Evolutionary conservation across 2,888 invertebrate species (phyloP).

Genomic region (Argyresthia goedartella): DNA sequence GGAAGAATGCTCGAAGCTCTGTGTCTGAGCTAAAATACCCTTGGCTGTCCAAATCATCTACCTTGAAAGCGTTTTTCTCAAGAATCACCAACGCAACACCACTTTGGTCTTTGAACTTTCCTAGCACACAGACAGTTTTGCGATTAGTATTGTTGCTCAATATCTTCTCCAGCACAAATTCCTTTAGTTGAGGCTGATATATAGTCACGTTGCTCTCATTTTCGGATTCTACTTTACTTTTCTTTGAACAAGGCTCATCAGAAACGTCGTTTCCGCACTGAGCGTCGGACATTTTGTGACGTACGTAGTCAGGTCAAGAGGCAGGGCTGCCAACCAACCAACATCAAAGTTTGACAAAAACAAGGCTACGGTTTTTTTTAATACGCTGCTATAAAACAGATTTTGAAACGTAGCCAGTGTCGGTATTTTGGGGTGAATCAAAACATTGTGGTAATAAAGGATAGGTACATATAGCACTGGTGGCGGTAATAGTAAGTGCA

Average conservation of each 20-base stretch:
- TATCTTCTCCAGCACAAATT: constrained; percentile 76
- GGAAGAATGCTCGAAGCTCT: constrained; percentile 73
- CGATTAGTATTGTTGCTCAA: constrained; percentile 79
- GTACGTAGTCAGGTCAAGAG: too few species aligned
- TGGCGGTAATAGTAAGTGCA: too few species aligned
- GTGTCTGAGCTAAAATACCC: constrained; percentile 76
- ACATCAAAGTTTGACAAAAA: too few species aligned
- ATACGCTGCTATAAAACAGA: too few species aligned
- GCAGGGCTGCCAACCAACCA: too few species aligned
- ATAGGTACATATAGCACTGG: too few species aligned
- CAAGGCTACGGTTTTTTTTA: too few species aligned
- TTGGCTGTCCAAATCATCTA: constrained; percentile 64
- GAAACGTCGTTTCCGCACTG: constrained; percentile 39
- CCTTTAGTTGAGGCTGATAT: constrained; percentile 64
- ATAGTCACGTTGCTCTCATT: constrained; percentile 41
- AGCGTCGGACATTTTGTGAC: constrained; percentile 57
- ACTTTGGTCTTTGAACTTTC: constrained; percentile 73
- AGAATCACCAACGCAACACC: constrained; percentile 80
- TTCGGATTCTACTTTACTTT: constrained; percentile 48
- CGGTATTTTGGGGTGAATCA: too few species aligned
- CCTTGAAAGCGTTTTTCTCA: constrained; percentile 85
- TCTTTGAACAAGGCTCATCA: constrained; percentile 43
- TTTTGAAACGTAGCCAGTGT: too few species aligned
- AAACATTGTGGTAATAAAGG: too few species aligned
- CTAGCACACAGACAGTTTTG: constrained; percentile 79